Base-by-base conservation (phyloP, 2,797 vertebrate genomes). In the Chrysocyon brachyurus region DNA sequence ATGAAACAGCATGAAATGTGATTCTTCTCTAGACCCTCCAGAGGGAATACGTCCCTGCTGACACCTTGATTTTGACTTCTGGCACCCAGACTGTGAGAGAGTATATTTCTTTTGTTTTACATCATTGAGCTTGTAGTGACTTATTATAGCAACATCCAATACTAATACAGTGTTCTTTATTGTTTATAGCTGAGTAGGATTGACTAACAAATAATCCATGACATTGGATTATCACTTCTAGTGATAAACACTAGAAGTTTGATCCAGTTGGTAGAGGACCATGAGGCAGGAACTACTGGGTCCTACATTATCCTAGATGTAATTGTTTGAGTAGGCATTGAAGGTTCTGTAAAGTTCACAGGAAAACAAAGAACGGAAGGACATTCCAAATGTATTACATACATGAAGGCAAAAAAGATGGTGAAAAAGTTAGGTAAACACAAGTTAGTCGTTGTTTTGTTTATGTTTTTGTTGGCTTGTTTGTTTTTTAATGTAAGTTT, bases 41-140 rank as follows among this genome's bases (percentile, higher is more conserved):
- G 31, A 82, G n/a, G 7, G 7, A 66, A 11, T 12, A 5, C 2
- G 0, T 0, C 36, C 33, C 10, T 36, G 6, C 14, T 33, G 3
- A 21, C 4, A 59, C 8, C 49, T 91, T 56, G 7, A 83, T 40
- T 91, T 49, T 26, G 19, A 12, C 12, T 88, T 54, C 36, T 28
- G 36, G 2, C 0, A 31, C 4, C 17, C n/a, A 54, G 6, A 78
- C 22, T 54, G 8, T 64, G 54, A 70, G 9, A 57, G 2, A 61
- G 4, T 19, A 11, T 52, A 12, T 57, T 90, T 83, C 1, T 59
- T 52, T 64, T 72, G 15, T 24, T 68, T 59, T 40, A 28, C 1
- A 12, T 22, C 28, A 72, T 56, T 9, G 19, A 49, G 12, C 17
- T 24, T 66, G 4, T 77, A 26, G 3, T 7, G 28, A 15, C 46